phyloP scores from a whole-genome alignment of 2,888 invertebrate species.

The Lordiphosa fenestrarum region DNA sequence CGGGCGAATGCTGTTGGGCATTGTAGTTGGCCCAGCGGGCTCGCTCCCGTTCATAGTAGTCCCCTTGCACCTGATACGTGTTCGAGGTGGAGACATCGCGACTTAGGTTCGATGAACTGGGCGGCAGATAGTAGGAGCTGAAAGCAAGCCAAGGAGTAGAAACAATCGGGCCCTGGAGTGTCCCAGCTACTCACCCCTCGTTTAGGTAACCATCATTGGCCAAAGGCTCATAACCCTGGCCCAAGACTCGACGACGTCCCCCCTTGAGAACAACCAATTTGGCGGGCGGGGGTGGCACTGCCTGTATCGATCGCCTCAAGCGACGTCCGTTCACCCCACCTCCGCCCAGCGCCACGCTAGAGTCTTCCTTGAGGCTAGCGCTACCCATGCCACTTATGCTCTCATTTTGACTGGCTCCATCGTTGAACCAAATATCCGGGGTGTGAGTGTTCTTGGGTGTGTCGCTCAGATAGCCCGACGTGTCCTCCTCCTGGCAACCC shows the following conservation, averaged over 20 bases:
- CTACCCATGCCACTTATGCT: constrained; percentile 66
- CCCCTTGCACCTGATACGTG: constrained; percentile 77
- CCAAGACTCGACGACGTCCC: constrained; percentile 45
- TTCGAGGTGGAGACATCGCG: constrained; percentile 80
- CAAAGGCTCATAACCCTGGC: constrained; percentile 53
- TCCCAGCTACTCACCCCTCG: constrained; percentile 53
- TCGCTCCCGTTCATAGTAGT: constrained; percentile 84
- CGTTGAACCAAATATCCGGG: constrained; percentile 81
- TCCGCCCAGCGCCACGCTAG: constrained; percentile 41
- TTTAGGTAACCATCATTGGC: constrained; percentile 61
- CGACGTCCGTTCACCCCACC: constrained; percentile 44
- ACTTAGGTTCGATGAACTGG: constrained; percentile 70
- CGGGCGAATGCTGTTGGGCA: constrained; percentile 44
- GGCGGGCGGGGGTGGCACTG: constrained; percentile 20
- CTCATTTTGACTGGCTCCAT: constrained; percentile 72
- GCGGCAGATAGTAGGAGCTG: constrained; percentile 70
- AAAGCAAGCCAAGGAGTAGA: constrained; percentile 10
- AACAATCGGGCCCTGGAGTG: constrained; percentile 14
- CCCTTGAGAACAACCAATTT: constrained; percentile 60
- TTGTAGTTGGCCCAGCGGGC: constrained; percentile 87
- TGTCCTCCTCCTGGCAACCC: constrained; percentile 85
- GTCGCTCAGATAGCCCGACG: constrained; percentile 92
- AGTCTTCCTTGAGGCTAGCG: constrained; percentile 42
- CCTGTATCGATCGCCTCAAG: constrained; percentile 65
- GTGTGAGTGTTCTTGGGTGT: constrained; percentile 82